Percentiles rank a stretch among this genome's conserved stretches.
Evolutionary conservation across 2,113 vertebrate genomes (phyloP).

Genomic region (Periophthalmodon schlosseri): DNA sequence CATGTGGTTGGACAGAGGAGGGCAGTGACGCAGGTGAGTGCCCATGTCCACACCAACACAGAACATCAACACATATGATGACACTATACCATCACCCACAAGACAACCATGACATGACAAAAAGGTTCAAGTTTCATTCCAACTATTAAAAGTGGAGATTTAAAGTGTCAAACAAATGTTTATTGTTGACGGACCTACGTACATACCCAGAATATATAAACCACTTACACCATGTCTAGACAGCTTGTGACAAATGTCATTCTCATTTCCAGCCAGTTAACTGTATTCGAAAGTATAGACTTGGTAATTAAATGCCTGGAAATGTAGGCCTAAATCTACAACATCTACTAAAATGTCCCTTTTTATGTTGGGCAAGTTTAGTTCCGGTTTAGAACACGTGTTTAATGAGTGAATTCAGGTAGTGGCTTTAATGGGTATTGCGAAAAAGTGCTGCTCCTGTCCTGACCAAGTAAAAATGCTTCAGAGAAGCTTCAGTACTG

Average conservation of each 20-base stretch:
- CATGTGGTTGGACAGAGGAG: constrained; percentile 43
- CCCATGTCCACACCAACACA: constrained; percentile 34
- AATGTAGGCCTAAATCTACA: too few relatives aligned
- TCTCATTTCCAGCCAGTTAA: background rate
- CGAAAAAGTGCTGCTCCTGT: background rate
- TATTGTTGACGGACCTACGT: background rate
- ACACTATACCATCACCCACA: constrained; percentile 7
- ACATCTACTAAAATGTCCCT: too few relatives aligned
- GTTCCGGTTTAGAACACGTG: background rate
- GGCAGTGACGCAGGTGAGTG: constrained; percentile 56
- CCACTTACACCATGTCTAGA: too few relatives aligned
- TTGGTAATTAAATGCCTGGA: too few relatives aligned
- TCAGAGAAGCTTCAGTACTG: background rate
- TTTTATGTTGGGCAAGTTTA: background rate
- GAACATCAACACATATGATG: constrained; percentile 48
- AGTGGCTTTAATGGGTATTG: background rate
- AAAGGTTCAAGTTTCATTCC: background rate
- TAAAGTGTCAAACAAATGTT: background rate
- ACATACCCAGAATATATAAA: too few relatives aligned
- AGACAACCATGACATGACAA: constrained; percentile 17
- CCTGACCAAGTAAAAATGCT: background rate
- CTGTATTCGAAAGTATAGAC: background rate
- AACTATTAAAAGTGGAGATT: background rate
- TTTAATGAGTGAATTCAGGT: background rate
- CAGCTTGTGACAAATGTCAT: background rate